Evolutionary conservation across 37 sponge, comb jelly and placozoan genomes (phyloP).

Genomic region (Ianthella basta): DNA sequence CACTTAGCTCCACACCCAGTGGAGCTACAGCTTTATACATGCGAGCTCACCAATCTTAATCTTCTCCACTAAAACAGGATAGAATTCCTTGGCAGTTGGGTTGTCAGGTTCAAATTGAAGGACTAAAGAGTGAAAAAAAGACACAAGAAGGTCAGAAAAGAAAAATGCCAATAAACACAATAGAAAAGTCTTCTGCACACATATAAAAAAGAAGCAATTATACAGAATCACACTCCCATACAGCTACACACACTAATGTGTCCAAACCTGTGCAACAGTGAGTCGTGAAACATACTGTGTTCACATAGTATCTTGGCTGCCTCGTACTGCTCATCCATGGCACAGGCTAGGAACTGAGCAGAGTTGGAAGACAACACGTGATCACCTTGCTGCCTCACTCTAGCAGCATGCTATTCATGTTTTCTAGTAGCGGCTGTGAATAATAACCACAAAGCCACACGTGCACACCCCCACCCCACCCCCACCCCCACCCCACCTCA

Average conservation of each 20-base stretch:
- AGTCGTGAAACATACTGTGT: conserved; percentile 34
- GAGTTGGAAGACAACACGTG: too few species aligned
- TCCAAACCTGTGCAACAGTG: neutral
- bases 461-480: neutral
- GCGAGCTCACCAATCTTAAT: conserved; percentile 54
- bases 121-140: conserved; percentile 22
- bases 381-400: too few species aligned
- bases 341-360: conserved; percentile 62
- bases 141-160: neutral
- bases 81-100: conserved; percentile 49
- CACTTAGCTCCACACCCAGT: too few species aligned
- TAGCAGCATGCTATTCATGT: too few species aligned
- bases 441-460: too few species aligned
- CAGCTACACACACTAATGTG: neutral
- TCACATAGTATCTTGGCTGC: conserved; percentile 77
- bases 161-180: neutral
- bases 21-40: neutral
- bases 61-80: conserved; percentile 66
- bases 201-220: neutral
- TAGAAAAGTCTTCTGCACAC: too few species aligned
- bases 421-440: too few species aligned
- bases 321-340: conserved; percentile 61
- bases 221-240: neutral
- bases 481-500: neutral
- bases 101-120: conserved; percentile 73